Percentiles rank a stretch among this genome's conserved stretches.
Evolutionary conservation across 2,113 vertebrate genomes (phyloP).

Genomic region (Alethe diademata): DNA sequence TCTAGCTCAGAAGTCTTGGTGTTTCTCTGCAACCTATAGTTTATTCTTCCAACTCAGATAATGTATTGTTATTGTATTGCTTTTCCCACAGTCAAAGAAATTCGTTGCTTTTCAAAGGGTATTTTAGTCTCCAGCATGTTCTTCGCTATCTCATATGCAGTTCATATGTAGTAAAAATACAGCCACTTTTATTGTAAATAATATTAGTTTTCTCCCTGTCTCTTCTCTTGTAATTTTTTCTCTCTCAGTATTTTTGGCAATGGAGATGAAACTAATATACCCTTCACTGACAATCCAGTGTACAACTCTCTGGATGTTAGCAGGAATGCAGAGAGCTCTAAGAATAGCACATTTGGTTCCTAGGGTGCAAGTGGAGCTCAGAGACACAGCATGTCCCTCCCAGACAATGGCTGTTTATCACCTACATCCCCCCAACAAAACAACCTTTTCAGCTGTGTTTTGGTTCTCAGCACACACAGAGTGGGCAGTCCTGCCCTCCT

Average conservation of each 20-base stretch:
- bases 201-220: not conserved
- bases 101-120: not conserved
- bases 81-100: slow-evolving; percentile 13
- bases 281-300: not conserved
- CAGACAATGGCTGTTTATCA: not conserved
- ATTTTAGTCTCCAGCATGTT: not conserved
- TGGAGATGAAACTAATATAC: not conserved
- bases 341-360: slow-evolving; percentile 46
- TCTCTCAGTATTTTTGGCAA: not conserved
- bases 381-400: not conserved
- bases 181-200: not conserved
- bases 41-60: slow-evolving; percentile 27
- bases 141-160: not conserved
- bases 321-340: slow-evolving; percentile 33
- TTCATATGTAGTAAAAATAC: not conserved
- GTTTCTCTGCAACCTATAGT: slow-evolving; percentile 11
- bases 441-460: not conserved
- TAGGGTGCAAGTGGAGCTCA: not conserved
- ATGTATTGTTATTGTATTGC: not conserved
- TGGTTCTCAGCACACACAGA: not conserved
- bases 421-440: not conserved
- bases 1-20: not conserved
- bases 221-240: not conserved
- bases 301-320: not conserved
- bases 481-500: not conserved